These are phyloP conservation scores for Odontomachus brunneus DNA, from an alignment of 1,140 invertebrate species.

Conservation along the genomic window DNA sequence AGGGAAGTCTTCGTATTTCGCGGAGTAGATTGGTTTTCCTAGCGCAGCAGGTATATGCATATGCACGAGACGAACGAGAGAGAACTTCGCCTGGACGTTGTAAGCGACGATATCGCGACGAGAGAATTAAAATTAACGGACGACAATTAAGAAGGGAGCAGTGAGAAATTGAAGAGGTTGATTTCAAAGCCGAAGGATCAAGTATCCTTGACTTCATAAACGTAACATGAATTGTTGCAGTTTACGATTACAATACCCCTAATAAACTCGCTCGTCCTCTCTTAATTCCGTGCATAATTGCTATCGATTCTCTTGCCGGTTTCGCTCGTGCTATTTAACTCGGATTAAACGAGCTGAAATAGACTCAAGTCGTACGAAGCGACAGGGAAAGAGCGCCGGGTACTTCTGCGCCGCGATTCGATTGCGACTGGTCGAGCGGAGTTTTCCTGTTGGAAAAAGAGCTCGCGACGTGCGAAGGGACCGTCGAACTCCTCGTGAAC, in stretches of 20 bases:
- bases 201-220: too few species aligned
- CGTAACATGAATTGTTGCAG: too few species aligned
- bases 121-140: neutral
- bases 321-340: neutral
- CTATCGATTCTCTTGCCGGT: slow-evolving; percentile 4
- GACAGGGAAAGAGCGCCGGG: neutral
- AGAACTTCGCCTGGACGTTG: neutral
- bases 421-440: too few species aligned
- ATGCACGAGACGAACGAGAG: neutral
- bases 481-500: slow-evolving; percentile 62
- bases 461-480: slow-evolving; percentile 42
- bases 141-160: neutral
- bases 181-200: too few species aligned
- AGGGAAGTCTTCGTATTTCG: slow-evolving; percentile 19
- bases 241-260: too few species aligned
- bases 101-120: neutral
- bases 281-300: neutral
- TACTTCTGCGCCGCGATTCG: too few species aligned
- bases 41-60: neutral
- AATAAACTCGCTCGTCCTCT: neutral
- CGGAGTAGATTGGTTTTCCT: neutral
- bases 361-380: slow-evolving; percentile 25
- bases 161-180: neutral
- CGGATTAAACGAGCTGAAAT: slow-evolving; percentile 14
- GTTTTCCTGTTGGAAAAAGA: too few species aligned